Conservation (phyloP, 2,797 vertebrate species). For the Anisognathus igniventris region DNA sequence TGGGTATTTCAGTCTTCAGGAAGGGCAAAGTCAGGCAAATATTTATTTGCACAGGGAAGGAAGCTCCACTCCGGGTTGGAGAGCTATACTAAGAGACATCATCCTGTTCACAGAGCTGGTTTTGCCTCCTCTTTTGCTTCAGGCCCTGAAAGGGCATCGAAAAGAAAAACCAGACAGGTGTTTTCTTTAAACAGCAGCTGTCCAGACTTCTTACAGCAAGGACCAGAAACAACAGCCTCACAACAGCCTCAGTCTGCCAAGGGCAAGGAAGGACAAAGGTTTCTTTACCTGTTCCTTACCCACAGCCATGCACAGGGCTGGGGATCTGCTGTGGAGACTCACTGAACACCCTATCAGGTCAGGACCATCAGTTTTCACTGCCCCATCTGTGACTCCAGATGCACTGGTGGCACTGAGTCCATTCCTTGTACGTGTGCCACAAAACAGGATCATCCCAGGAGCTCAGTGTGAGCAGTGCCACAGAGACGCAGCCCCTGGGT, state of each 20-base stretch:
- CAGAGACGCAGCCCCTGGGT: background rate
- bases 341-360: background rate
- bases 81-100: background rate
- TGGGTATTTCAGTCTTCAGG: background rate
- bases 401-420: background rate
- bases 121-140: background rate
- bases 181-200: background rate
- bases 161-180: background rate
- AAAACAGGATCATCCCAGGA: background rate
- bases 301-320: background rate
- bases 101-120: background rate
- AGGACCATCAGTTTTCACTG: background rate
- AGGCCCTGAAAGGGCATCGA: background rate
- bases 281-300: background rate
- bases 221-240: background rate
- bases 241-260: background rate
- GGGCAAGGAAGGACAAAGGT: background rate
- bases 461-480: accelerated
- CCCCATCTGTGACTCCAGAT: background rate
- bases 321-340: background rate
- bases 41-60: background rate
- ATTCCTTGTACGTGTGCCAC: accelerated
- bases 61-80: background rate
- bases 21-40: background rate
- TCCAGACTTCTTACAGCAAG: background rate